phyloP scores from a whole-genome alignment of 2,113 vertebrate species.

The Paracanthobrama guichenoti region DNA sequence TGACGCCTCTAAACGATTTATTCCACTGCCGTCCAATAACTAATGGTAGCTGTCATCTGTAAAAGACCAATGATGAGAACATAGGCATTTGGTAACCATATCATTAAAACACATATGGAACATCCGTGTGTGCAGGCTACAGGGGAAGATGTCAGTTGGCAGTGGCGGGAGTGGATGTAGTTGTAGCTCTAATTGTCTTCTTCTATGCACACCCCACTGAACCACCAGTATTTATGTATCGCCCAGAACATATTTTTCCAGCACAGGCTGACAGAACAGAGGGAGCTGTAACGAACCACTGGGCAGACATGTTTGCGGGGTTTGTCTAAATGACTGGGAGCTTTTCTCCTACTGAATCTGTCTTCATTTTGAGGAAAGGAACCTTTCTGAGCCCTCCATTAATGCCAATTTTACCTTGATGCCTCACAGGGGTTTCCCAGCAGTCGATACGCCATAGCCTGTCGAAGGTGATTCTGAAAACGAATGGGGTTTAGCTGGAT shows the following conservation, averaged over 20 bases:
- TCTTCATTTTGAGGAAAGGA: conserved; percentile 40
- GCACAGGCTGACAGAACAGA: conserved; percentile 22
- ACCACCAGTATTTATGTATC: conserved; percentile 51
- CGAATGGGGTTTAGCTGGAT: conserved; percentile 75
- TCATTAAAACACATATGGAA: conserved; percentile 54
- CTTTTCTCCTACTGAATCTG: conserved; percentile 42
- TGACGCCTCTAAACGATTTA: conserved; percentile 39
- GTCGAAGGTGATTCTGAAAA: conserved; percentile 79
- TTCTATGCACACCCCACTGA: conserved; percentile 12
- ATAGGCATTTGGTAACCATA: conserved; percentile 42
- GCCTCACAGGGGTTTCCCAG: conserved; percentile 78
- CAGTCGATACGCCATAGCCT: conserved; percentile 73
- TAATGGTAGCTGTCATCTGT: conserved; percentile 42
- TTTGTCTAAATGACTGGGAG: conserved; percentile 44
- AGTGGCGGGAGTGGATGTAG: conserved; percentile 36
- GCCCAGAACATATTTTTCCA: conserved; percentile 38
- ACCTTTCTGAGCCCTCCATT: conserved; percentile 27
- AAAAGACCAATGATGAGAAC: conserved; percentile 35
- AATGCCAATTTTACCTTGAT: conserved; percentile 71
- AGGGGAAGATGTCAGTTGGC: conserved; percentile 36
- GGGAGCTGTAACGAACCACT: conserved; percentile 34
- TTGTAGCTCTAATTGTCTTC: conserved; percentile 33
- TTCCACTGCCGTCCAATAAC: conserved; percentile 37
- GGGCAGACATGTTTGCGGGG: conserved; percentile 24
- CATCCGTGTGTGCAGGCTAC: conserved; percentile 40